Evolutionary conservation across 1,140 invertebrate species (phyloP).

Genomic region (Leguminivora glycinivorella): DNA sequence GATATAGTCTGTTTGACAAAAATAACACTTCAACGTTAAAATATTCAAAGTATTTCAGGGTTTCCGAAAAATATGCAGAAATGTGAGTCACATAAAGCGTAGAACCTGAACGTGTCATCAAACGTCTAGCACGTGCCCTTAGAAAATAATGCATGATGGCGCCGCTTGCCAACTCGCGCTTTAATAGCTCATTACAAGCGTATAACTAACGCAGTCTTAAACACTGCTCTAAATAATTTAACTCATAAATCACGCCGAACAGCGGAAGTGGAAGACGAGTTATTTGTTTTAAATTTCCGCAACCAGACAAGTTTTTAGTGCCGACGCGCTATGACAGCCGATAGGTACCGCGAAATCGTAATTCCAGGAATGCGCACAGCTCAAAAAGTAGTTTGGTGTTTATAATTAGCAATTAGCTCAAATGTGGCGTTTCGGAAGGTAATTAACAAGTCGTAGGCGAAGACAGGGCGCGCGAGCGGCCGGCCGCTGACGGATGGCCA

Average conservation of each 20-base stretch:
- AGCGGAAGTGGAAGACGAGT: slow-evolving; percentile 41
- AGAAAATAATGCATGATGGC: slow-evolving; percentile 41
- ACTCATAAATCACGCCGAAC: slow-evolving; percentile 44
- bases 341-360: neutral
- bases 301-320: slow-evolving; percentile 31
- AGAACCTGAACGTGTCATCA: slow-evolving; percentile 35
- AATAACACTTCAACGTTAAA: neutral
- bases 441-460: slow-evolving; percentile 59
- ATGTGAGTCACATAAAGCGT: slow-evolving; percentile 11
- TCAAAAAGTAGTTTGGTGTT: slow-evolving; percentile 2
- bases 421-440: slow-evolving; percentile 42
- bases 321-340: slow-evolving; percentile 20
- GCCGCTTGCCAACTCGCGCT: slow-evolving; percentile 50
- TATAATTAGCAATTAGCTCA: slow-evolving; percentile 29
- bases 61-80: neutral
- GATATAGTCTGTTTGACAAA: neutral
- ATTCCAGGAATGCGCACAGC: neutral
- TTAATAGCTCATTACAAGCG: slow-evolving; percentile 56
- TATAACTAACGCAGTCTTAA: slow-evolving; percentile 49
- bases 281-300: slow-evolving; percentile 41
- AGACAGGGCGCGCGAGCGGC: slow-evolving; percentile 50
- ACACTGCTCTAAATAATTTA: slow-evolving; percentile 50
- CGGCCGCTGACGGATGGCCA: slow-evolving; percentile 56
- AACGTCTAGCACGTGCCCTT: slow-evolving; percentile 46
- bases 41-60: neutral